Evolutionary conservation across 2,113 vertebrate genomes (phyloP).

Genomic region (Origma solitaria): DNA sequence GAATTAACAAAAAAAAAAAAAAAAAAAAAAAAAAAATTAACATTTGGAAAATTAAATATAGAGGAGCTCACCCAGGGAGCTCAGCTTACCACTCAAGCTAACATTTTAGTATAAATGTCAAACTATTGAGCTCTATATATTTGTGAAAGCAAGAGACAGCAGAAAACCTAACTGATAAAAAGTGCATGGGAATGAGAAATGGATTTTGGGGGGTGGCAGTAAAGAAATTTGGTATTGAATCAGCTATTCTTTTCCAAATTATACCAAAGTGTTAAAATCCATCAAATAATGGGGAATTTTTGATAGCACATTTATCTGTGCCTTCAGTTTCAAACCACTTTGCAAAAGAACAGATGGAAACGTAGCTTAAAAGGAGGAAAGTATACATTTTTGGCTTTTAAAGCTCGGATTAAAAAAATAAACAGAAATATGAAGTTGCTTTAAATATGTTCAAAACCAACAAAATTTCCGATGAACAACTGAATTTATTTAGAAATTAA

Average conservation of each 20-base stretch:
- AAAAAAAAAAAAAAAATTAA: neutral
- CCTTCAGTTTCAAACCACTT: neutral
- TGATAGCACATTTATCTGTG: neutral
- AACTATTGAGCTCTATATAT: neutral
- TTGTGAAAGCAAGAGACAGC: neutral
- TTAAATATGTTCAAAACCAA: neutral
- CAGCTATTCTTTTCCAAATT: neutral
- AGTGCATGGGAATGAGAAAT: neutral
- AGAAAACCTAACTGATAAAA: neutral
- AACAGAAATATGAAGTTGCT: neutral
- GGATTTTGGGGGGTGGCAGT: accelerated
- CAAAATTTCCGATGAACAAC: neutral
- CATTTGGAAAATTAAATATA: slow-evolving; percentile 15
- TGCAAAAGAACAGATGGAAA: neutral
- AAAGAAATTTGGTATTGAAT: neutral
- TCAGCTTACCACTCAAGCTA: neutral
- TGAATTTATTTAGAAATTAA: neutral
- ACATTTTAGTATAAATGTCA: slow-evolving; percentile 4
- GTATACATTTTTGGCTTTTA: neutral
- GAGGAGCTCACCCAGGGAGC: neutral
- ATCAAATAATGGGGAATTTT: neutral
- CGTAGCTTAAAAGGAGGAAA: neutral
- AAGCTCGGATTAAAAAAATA: neutral
- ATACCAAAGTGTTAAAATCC: neutral
- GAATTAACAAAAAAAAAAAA: neutral